A percentile compares a stretch with the other conserved stretches of the same genome.
phyloP scores from a whole-genome alignment of 1,140 invertebrate genomes.

The Theocolax elegans region DNA sequence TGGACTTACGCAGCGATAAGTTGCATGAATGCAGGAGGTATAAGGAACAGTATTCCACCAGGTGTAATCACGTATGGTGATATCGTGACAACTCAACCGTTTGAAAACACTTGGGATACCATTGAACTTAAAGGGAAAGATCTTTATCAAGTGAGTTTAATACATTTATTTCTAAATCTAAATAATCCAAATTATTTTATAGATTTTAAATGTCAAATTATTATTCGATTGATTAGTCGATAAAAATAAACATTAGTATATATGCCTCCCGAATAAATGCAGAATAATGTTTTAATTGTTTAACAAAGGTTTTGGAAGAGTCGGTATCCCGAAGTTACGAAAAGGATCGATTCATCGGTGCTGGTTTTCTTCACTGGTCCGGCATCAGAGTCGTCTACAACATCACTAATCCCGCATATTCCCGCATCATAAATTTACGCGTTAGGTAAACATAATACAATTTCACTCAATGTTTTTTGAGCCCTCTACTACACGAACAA shows the following conservation, averaged over 20 bases:
- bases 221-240: no score
- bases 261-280: no score
- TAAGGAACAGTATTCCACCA: slow-evolving; percentile 72
- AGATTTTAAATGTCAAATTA: no score
- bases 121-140: slow-evolving; percentile 74
- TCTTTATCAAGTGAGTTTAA: slow-evolving; percentile 69
- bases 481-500: no score
- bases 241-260: no score
- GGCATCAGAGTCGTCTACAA: slow-evolving; percentile 67
- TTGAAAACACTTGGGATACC: slow-evolving; percentile 77
- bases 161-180: no score
- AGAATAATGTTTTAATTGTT: no score
- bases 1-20: slow-evolving; percentile 80
- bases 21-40: slow-evolving; percentile 77
- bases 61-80: slow-evolving; percentile 74
- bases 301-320: slow-evolving; percentile 45
- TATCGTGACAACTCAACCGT: slow-evolving; percentile 75
- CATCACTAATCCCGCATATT: slow-evolving; percentile 44
- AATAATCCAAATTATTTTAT: no score
- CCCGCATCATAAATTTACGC: slow-evolving; percentile 44
- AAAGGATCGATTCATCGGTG: slow-evolving; percentile 29
- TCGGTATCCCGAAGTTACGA: slow-evolving; percentile 41
- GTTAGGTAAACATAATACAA: slow-evolving; percentile 47
- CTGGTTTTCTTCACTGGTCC: slow-evolving; percentile 50
- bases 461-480: not conserved